Base-by-base conservation (phyloP, 2,113 vertebrate genomes). In the Apodemus sylvaticus region DNA sequence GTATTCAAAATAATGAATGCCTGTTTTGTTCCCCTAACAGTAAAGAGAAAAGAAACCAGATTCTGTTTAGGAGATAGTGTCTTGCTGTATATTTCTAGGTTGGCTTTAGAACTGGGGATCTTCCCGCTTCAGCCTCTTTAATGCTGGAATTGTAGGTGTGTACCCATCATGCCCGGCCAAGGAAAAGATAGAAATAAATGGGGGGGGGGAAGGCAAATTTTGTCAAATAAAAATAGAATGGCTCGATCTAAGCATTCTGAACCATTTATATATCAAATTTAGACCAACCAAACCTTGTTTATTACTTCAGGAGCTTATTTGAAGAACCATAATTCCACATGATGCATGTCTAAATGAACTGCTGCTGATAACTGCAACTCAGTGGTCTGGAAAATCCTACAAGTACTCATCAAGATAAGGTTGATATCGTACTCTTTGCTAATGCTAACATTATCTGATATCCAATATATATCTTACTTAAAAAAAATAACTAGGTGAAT, bases 181-280 rank as follows among this genome's bases (percentile, higher is more conserved):
- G 24, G 26, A 74, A 3, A 55, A 4, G 24, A 8, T 73, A 78
- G 87, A 81, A 66, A 48, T 89, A 89, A 96, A 77, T 29, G 58
- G 48, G 20, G 92, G 48, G 20, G 92, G 29, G 71, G 91, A 96
- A 91, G 17, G 34, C 36, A 86, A 48, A 11, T 90, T 92, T 62
- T 70, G 77, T 94, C 31, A 70, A 89, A 20, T 66, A 9, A 97
- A 88, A 93, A 92, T 78, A 82, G 70, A 82, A 62, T 68, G 70
- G 58, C 70, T 94, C 29, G 13, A 74, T 74, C 39, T 68, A 91
- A 96, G 78, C 34, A 94, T 92, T 93, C 77, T 93, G 60, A 45
- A 94, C 62, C 39, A 93, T 71, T 94, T 95, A 90, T 73, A 97
- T 94, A 95, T 95, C 90, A 92, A 94, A 96, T 76, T 53, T 48